These are phyloP conservation scores for Lochmaea capreae DNA, from an alignment of 2,888 invertebrate species.

Conservation along the genomic window DNA sequence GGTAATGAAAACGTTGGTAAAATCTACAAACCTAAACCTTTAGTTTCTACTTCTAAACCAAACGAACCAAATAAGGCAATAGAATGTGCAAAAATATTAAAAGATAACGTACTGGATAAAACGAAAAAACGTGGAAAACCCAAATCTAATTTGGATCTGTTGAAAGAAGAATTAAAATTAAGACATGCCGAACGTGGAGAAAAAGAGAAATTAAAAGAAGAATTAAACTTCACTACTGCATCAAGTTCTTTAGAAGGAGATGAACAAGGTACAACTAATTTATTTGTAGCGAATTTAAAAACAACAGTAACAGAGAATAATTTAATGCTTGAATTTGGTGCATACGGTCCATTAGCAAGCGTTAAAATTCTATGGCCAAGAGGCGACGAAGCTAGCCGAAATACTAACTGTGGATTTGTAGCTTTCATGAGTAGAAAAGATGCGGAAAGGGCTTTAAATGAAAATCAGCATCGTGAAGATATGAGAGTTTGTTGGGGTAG, in stretches of 20 bases:
- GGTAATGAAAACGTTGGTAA: constrained; percentile 80
- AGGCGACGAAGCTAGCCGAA: constrained; percentile 75
- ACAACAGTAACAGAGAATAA: constrained; percentile 95
- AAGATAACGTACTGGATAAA: constrained; percentile 70
- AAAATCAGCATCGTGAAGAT: constrained; percentile 88
- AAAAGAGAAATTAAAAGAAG: constrained; percentile 65
- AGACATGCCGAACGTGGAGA: constrained; percentile 92
- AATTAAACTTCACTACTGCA: constrained; percentile 33
- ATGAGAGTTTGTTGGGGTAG: constrained; percentile 98
- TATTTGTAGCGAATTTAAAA: constrained; percentile 96
- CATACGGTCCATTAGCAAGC: constrained; percentile 96
- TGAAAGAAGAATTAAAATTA: constrained; percentile 97
- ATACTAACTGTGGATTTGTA: constrained; percentile 97
- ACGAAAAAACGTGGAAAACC: constrained; percentile 83
- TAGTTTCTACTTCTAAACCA: constrained; percentile 67
- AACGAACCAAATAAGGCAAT: constrained; percentile 71
- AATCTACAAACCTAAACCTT: constrained; percentile 89
- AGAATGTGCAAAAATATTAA: constrained; percentile 74
- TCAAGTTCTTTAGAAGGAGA: constrained; percentile 79
- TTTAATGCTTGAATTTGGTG: constrained; percentile 96
- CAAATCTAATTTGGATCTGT: constrained; percentile 95
- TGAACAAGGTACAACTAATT: constrained; percentile 95
- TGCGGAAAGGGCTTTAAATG: constrained; percentile 89
- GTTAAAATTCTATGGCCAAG: constrained; percentile 99
- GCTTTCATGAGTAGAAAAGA: constrained; percentile 99